These are phyloP conservation scores for Cantharis rufa DNA, from an alignment of 2,888 invertebrate genomes.

Conservation along the genomic window DNA sequence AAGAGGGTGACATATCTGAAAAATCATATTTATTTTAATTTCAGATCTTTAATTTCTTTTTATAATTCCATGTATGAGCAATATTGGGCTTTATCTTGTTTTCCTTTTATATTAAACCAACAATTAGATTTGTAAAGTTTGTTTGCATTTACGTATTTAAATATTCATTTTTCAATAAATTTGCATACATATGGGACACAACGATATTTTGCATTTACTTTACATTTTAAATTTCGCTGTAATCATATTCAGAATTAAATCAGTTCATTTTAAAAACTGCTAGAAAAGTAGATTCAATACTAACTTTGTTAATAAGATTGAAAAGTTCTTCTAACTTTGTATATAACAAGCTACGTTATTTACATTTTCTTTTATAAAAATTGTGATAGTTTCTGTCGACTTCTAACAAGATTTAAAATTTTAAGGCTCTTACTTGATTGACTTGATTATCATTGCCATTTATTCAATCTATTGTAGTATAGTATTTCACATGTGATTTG, in stretches of 20 bases:
- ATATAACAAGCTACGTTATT: slow-evolving; percentile 33
- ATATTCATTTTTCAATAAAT: slow-evolving; percentile 57
- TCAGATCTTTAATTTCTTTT: background rate
- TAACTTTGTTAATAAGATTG: slow-evolving; percentile 54
- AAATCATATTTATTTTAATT: background rate
- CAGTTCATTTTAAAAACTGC: slow-evolving; percentile 53
- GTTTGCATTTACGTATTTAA: slow-evolving; percentile 56
- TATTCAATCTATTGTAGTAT: background rate
- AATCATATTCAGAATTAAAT: slow-evolving; percentile 59
- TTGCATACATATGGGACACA: slow-evolving; percentile 57
- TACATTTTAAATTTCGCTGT: slow-evolving; percentile 57
- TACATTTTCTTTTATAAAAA: slow-evolving; percentile 31
- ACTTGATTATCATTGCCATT: background rate
- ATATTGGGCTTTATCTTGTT: slow-evolving; percentile 49
- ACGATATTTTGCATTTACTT: slow-evolving; percentile 57
- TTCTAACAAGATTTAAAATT: slow-evolving; percentile 26
- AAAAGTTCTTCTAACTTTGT: slow-evolving; percentile 44
- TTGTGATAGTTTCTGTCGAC: slow-evolving; percentile 27
- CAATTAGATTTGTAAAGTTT: slow-evolving; percentile 55
- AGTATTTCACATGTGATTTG: background rate
- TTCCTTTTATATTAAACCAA: slow-evolving; percentile 51
- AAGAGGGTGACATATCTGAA: background rate
- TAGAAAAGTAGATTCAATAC: slow-evolving; percentile 47
- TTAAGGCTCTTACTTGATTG: background rate
- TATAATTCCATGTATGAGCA: background rate